Percentiles rank a stretch among this genome's conserved stretches.
These are phyloP conservation scores for Chondrosia reniformis DNA, from an alignment of 37 sponge, comb jelly and placozoan genomes.

Conservation along the genomic window DNA sequence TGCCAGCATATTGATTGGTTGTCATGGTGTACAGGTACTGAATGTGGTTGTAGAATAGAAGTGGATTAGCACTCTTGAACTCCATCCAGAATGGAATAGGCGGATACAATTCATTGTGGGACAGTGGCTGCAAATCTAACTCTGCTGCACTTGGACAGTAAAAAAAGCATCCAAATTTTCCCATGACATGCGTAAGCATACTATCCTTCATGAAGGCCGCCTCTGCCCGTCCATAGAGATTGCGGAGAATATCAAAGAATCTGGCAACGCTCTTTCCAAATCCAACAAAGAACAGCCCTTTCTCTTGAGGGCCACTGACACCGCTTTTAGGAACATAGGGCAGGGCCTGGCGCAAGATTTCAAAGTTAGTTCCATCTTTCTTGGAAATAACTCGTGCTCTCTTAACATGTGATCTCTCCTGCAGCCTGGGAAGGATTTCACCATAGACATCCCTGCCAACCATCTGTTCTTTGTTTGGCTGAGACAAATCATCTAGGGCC, in stretches of 20 bases:
- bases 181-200: slow-evolving; percentile 31
- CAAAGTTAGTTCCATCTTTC: slow-evolving; percentile 45
- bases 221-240: slow-evolving; percentile 10
- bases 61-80: slow-evolving; percentile 28
- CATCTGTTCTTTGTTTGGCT: slow-evolving; percentile 37
- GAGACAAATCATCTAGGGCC: background rate
- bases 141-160: slow-evolving; percentile 43
- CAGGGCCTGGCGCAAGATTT: slow-evolving; percentile 40
- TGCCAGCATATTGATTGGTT: slow-evolving; percentile 32
- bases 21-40: slow-evolving; percentile 51
- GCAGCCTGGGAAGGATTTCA: slow-evolving; percentile 27
- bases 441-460: slow-evolving; percentile 32
- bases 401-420: slow-evolving; percentile 39
- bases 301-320: slow-evolving; percentile 7
- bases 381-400: slow-evolving; percentile 28
- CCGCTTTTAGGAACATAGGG: background rate
- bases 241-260: slow-evolving; percentile 32
- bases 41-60: slow-evolving; percentile 52
- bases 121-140: slow-evolving; percentile 5
- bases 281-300: slow-evolving; percentile 48
- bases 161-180: slow-evolving; percentile 21
- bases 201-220: slow-evolving; percentile 23
- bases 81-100: slow-evolving; percentile 38
- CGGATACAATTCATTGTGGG: slow-evolving; percentile 20
- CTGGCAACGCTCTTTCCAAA: slow-evolving; percentile 33